These are phyloP conservation scores for Leucozona laternaria DNA, from an alignment of 2,888 invertebrate genomes.

Conservation along the genomic window DNA sequence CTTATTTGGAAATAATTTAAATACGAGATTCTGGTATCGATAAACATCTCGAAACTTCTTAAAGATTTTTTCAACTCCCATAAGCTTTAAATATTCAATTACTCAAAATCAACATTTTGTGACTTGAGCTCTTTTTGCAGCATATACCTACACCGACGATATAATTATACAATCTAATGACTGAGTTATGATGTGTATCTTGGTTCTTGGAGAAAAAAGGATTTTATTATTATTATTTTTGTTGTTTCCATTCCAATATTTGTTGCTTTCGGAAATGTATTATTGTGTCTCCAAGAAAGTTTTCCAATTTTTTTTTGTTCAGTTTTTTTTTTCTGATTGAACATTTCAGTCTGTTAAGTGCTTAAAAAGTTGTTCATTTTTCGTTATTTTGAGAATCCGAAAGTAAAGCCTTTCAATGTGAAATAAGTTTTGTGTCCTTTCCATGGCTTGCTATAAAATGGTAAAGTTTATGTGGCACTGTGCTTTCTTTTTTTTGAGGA, in stretches of 20 bases:
- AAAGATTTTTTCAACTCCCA: too few relatives aligned
- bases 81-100: too few relatives aligned
- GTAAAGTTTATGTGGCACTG: background rate
- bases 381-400: slow-evolving; percentile 10
- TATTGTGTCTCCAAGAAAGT: slow-evolving; percentile 14
- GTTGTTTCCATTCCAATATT: slow-evolving; percentile 1
- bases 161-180: background rate
- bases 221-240: slow-evolving; percentile 2
- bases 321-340: background rate
- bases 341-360: background rate
- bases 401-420: slow-evolving; percentile 7
- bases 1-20: too few relatives aligned
- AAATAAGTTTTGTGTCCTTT: slow-evolving; percentile 12
- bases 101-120: too few relatives aligned
- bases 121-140: too few relatives aligned
- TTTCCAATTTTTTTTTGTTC: background rate
- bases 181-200: slow-evolving; percentile 8
- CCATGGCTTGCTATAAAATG: background rate
- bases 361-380: slow-evolving; percentile 17
- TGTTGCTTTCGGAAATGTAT: slow-evolving; percentile 23
- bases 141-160: too few relatives aligned
- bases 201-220: background rate
- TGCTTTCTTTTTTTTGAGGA: background rate
- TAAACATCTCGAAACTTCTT: too few relatives aligned
- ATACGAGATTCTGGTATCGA: too few relatives aligned